These are phyloP conservation scores for Atta cephalotes DNA, from an alignment of 1,140 invertebrate genomes.

Conservation along the genomic window DNA sequence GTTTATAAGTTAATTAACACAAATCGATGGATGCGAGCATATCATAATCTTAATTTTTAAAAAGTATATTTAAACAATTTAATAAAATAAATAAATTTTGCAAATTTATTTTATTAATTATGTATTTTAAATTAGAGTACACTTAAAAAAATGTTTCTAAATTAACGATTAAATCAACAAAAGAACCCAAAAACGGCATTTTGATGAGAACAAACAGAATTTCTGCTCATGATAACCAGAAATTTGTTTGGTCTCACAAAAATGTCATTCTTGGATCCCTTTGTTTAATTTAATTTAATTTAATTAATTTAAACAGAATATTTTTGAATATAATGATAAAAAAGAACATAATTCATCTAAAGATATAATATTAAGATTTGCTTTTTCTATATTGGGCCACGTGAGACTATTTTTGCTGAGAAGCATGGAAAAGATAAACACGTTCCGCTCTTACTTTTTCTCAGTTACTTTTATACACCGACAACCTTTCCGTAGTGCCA, in stretches of 20 bases:
- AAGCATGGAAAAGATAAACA: conserved; percentile 3
- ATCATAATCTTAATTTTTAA: not conserved
- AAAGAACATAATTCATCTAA: not conserved
- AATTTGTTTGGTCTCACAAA: no score
- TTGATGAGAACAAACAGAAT: no score
- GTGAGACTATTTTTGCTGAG: not conserved
- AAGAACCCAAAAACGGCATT: no score
- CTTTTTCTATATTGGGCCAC: not conserved
- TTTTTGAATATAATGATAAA: not conserved
- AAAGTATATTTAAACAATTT: not conserved
- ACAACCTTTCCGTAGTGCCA: conserved; percentile 32
- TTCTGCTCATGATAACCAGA: no score
- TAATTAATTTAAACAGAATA: no score
- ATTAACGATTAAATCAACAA: no score
- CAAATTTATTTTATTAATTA: not conserved
- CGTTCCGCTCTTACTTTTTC: conserved; percentile 18
- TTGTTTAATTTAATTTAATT: no score
- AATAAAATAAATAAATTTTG: conserved; percentile 6
- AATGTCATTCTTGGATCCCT: no score
- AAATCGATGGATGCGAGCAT: not conserved
- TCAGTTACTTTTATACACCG: conserved; percentile 30
- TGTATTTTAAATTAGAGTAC: not conserved
- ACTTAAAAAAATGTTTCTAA: no score
- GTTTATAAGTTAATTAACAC: not conserved
- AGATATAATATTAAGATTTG: not conserved